Conservation (phyloP, 2,113 vertebrate species). For the Tychaedon coryphoeus region DNA sequence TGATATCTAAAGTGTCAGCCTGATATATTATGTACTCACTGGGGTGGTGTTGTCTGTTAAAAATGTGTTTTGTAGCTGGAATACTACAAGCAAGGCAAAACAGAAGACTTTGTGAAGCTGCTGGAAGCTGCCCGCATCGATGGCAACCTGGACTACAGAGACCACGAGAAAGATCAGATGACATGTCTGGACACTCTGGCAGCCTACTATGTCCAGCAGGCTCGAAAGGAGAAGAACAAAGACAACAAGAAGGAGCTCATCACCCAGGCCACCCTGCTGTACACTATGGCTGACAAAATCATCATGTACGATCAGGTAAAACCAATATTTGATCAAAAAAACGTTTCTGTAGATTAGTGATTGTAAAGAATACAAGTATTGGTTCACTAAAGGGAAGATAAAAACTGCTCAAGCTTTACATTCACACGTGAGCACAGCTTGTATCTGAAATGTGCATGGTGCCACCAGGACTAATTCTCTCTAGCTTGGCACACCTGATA, state of each 20-base stretch:
- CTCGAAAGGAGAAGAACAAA: constrained; percentile 97
- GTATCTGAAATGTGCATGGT: neutral
- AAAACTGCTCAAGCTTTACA: neutral
- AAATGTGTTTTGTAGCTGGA: constrained; percentile 82
- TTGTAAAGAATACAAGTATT: neutral
- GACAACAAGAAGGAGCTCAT: constrained; percentile 99
- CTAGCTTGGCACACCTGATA: neutral
- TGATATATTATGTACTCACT: neutral
- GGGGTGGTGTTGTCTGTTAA: neutral
- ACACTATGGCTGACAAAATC: constrained; percentile 99
- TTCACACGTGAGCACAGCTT: neutral
- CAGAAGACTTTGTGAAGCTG: constrained; percentile 97
- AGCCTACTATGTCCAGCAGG: constrained; percentile 98
- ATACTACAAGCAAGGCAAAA: constrained; percentile 99
- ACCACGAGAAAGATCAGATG: constrained; percentile 99
- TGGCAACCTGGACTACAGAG: constrained; percentile 97
- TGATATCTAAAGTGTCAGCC: neutral
- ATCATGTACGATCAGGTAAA: constrained; percentile 99
- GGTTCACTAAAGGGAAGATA: neutral
- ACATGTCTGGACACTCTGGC: constrained; percentile 96
- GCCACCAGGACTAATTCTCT: neutral
- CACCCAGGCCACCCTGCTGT: constrained; percentile 94
- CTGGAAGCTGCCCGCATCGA: constrained; percentile 97
- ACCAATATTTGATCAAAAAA: neutral
- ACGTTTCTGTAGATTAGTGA: neutral